Percentiles rank a stretch among this genome's conserved stretches.
phyloP scores from a whole-genome alignment of 92 coral and sea anemone genomes.

The Pocillopora meandrina region DNA sequence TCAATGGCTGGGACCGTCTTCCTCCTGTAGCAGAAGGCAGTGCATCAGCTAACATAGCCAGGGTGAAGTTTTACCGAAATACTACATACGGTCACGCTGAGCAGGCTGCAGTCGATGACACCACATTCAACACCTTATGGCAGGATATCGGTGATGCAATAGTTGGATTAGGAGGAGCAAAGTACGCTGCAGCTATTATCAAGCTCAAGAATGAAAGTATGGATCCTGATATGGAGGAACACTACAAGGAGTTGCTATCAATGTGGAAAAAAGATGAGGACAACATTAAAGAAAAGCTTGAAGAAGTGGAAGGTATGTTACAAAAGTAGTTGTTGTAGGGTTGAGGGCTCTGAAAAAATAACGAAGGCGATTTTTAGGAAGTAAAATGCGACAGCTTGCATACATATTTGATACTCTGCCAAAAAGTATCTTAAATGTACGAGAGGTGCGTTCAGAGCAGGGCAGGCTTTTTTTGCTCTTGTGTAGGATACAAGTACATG shows the following conservation, averaged over 20 bases:
- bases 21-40: background rate
- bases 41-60: slow-evolving; percentile 10
- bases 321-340: too few species aligned
- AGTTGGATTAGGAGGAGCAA: slow-evolving; percentile 1
- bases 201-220: slow-evolving; percentile 15
- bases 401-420: too few species aligned
- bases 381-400: too few species aligned
- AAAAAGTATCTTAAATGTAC: too few species aligned
- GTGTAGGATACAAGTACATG: too few species aligned
- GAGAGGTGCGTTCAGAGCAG: too few species aligned
- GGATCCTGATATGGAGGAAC: slow-evolving; percentile 26
- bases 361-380: too few species aligned
- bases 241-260: slow-evolving; percentile 13
- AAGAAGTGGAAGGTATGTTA: too few species aligned
- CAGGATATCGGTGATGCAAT: slow-evolving; percentile 10
- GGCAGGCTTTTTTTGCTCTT: too few species aligned
- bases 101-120: background rate
- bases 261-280: slow-evolving; percentile 8
- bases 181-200: slow-evolving; percentile 15
- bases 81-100: background rate
- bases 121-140: slow-evolving; percentile 9
- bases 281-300: background rate
- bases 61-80: slow-evolving; percentile 17
- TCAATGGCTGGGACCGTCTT: background rate
- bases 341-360: too few species aligned